Conservation (phyloP, 2,888 invertebrate genomes). For the Tetropium fuscum region DNA sequence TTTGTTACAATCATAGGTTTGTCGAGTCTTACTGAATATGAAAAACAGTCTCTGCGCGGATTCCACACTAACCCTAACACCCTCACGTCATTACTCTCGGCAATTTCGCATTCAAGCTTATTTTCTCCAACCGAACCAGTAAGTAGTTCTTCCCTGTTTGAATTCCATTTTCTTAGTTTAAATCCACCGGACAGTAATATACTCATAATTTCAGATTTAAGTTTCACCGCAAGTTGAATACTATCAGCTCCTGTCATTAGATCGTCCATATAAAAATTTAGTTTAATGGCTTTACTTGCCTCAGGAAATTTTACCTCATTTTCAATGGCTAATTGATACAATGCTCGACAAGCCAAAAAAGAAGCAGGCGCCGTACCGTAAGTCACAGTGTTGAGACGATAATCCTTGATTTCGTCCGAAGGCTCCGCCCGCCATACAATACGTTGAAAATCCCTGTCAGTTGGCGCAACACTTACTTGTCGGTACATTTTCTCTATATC, state of each 20-base stretch:
- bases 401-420: slow-evolving; percentile 36
- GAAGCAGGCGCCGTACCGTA: slow-evolving; percentile 53
- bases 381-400: slow-evolving; percentile 52
- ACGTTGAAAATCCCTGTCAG: slow-evolving; percentile 45
- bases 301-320: slow-evolving; percentile 25
- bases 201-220: slow-evolving; percentile 17
- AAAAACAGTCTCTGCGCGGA: neutral
- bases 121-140: neutral
- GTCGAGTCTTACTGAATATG: neutral
- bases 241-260: slow-evolving; percentile 34
- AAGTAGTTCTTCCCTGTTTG: slow-evolving; percentile 27
- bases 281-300: slow-evolving; percentile 29
- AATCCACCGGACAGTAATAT: slow-evolving; percentile 30
- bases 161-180: slow-evolving; percentile 36
- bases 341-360: slow-evolving; percentile 41
- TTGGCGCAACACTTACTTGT: slow-evolving; percentile 45
- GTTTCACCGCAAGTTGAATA: too few relatives aligned
- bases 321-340: slow-evolving; percentile 38
- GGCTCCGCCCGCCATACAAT: slow-evolving; percentile 55
- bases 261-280: slow-evolving; percentile 38
- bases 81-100: neutral
- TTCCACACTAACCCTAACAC: neutral
- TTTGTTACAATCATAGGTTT: neutral
- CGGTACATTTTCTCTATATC: slow-evolving; percentile 59
- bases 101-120: neutral